phyloP scores from a whole-genome alignment of 2,888 invertebrate genomes.

The Margaritifera margaritifera region DNA sequence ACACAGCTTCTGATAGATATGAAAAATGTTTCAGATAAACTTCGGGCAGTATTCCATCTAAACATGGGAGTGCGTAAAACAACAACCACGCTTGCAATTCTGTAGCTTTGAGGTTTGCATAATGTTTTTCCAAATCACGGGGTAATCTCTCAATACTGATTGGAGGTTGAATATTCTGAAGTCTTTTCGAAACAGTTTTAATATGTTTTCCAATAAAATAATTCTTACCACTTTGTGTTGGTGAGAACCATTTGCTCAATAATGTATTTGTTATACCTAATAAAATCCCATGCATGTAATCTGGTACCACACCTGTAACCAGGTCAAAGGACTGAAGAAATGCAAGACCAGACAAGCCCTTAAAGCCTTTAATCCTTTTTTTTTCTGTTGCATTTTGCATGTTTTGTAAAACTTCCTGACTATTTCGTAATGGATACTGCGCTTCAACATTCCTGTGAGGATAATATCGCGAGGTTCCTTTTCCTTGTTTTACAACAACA shows the following conservation, averaged over 20 bases:
- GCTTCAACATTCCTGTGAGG: slow-evolving; percentile 14
- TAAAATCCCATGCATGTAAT: slow-evolving; percentile 23
- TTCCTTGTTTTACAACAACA: slow-evolving; percentile 17
- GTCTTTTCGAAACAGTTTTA: slow-evolving; percentile 10
- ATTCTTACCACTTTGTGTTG: slow-evolving; percentile 12
- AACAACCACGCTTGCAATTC: slow-evolving; percentile 17
- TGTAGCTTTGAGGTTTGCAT: slow-evolving; percentile 12
- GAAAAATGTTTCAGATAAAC: slow-evolving; percentile 15
- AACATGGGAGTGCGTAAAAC: slow-evolving; percentile 20
- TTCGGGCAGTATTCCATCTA: slow-evolving; percentile 15
- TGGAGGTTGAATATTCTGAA: slow-evolving; percentile 18
- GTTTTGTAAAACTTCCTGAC: slow-evolving; percentile 11
- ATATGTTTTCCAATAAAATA: slow-evolving; percentile 28
- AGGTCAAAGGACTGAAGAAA: slow-evolving; percentile 17
- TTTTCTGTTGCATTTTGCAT: slow-evolving; percentile 15
- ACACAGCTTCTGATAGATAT: slow-evolving; percentile 16
- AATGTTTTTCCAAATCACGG: slow-evolving; percentile 17
- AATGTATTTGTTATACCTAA: slow-evolving; percentile 21
- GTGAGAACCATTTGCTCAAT: slow-evolving; percentile 29
- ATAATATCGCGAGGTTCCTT: slow-evolving; percentile 13
- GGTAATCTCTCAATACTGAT: slow-evolving; percentile 16
- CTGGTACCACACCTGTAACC: slow-evolving; percentile 19
- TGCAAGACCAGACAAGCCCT: slow-evolving; percentile 29
- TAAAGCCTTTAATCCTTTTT: slow-evolving; percentile 19
- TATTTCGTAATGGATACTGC: slow-evolving; percentile 7